Evolutionary conservation across 2,888 invertebrate genomes (phyloP).

Genomic region (Bursaphelenchus okinawaensis): DNA sequence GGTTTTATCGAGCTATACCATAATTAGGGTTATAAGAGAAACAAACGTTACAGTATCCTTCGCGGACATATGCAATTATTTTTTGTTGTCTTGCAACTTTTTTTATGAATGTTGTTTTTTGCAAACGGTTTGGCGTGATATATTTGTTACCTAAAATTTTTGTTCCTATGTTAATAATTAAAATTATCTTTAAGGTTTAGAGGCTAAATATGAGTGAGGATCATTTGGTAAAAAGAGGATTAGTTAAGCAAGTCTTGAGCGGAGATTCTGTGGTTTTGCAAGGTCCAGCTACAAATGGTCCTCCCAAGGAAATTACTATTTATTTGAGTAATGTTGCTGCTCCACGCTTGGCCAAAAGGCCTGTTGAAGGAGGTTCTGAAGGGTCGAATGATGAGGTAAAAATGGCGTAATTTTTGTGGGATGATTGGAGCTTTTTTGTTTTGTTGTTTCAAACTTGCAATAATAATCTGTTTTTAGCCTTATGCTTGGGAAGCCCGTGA

Average conservation of each 20-base stretch:
- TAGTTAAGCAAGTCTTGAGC: conserved; percentile 68
- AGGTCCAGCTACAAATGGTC: conserved; percentile 70
- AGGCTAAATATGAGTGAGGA: conserved; percentile 13
- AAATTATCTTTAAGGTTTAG: background rate
- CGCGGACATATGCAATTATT: too few relatives aligned
- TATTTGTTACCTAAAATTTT: too few relatives aligned
- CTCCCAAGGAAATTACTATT: conserved; percentile 80
- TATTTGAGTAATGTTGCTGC: conserved; percentile 84
- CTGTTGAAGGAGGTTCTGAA: conserved; percentile 62
- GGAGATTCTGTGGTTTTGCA: conserved; percentile 91
- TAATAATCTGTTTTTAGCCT: conserved; percentile 66
- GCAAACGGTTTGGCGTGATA: too few relatives aligned
- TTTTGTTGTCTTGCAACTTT: too few relatives aligned
- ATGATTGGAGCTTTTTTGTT: background rate
- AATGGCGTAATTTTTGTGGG: background rate
- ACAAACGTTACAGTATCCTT: too few relatives aligned
- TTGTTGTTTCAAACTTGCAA: conserved; percentile 21
- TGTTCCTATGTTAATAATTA: too few relatives aligned
- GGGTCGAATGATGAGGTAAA: conserved; percentile 47
- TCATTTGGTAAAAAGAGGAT: conserved; percentile 28
- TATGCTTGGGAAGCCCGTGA: conserved; percentile 97
- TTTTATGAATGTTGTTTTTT: too few relatives aligned
- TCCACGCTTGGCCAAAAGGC: conserved; percentile 79
- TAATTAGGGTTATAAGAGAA: too few relatives aligned
- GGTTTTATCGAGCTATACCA: too few relatives aligned